Base-by-base conservation (phyloP, 2,797 vertebrate genomes). In the Bufotes viridis region DNA sequence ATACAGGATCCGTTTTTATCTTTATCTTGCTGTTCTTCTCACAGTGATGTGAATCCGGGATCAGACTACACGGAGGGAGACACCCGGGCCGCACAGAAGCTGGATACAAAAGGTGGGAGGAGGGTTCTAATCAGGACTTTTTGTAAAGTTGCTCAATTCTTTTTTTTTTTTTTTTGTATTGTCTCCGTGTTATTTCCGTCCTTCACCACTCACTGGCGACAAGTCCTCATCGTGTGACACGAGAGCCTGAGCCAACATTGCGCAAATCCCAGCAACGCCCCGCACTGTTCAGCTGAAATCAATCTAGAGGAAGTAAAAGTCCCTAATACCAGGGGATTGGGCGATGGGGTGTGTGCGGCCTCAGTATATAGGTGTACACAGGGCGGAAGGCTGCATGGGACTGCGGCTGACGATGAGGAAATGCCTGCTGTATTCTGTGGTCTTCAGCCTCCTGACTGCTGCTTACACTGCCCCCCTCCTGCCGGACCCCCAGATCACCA, bases 181-280 rank as follows among this genome's bases (percentile, higher is more conserved):
- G 20, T 75, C 18, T 2, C 4, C 12, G 20, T 8, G 14, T 70
- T 14, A 26, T 69, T 0, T 15, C 65, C 4, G 1, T 57, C 24
- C 22, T 58, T 20, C n/a, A 57, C 17, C 7, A 34, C 13, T 29
- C 12, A 2, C 57, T 34, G 57, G 11, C 4, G 78, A 61, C 29
- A 63, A 57, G 8, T 53, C 22, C 22, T 81, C 1, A n/a, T 61
- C 49, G 78, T 13, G 12, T 58, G 58, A 81, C 18, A 20, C 7
- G 14, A 24, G 22, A n/a, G 18, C 49, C n/a, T 53, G 60, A 81
- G 60, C 80, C 34, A 53, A 81, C 51, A 81, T 67, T 81, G 34
- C 17, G 20, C 20, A 51, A 67, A 65, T 67, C 61, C 0, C 61
- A 14, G 80, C 61, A 17, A n/a, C 80, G 24, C 60, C 80, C 79